Percentiles rank a stretch among this genome's conserved stretches.
These are phyloP conservation scores for Musca vetustissima DNA, from an alignment of 1,140 invertebrate genomes.

Conservation along the genomic window DNA sequence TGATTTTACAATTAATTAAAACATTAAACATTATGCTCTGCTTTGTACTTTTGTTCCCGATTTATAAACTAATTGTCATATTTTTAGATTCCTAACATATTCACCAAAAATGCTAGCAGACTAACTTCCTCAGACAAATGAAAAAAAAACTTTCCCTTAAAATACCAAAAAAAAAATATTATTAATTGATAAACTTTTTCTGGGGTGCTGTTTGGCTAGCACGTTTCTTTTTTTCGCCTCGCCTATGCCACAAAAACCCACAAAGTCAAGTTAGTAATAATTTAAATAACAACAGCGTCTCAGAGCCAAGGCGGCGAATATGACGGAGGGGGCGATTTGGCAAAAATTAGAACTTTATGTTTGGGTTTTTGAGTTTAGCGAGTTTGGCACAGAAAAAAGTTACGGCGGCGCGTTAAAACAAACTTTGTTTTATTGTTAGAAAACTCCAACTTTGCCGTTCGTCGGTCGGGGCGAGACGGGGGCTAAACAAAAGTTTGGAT, in stretches of 20 bases:
- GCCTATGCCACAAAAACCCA: background rate
- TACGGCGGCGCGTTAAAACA: slow-evolving; percentile 22
- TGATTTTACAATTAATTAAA: too few species aligned
- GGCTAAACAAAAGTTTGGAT: slow-evolving; percentile 18
- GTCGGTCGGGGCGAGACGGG: too few species aligned
- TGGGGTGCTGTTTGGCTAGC: slow-evolving; percentile 12
- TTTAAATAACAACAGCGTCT: slow-evolving; percentile 42
- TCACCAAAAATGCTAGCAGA: background rate
- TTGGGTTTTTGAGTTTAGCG: slow-evolving; percentile 25
- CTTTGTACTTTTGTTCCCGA: too few species aligned
- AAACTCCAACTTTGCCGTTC: slow-evolving; percentile 21
- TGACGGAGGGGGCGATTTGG: background rate
- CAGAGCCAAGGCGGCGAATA: background rate
- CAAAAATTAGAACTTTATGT: slow-evolving; percentile 31
- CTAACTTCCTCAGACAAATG: background rate
- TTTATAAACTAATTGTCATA: too few species aligned
- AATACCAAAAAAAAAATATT: slow-evolving; percentile 1
- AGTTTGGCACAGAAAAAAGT: slow-evolving; percentile 21
- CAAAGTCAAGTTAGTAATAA: slow-evolving; percentile 32
- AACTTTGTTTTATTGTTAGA: slow-evolving; percentile 21
- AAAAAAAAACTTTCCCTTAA: slow-evolving; percentile 27
- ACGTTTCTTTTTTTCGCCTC: slow-evolving; percentile 1
- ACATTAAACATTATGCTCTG: too few species aligned
- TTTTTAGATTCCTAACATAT: too few species aligned
- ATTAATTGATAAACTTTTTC: slow-evolving; percentile 33